These are phyloP conservation scores for Nasonia longicornis DNA, from an alignment of 1,140 invertebrate genomes.

Conservation along the genomic window DNA sequence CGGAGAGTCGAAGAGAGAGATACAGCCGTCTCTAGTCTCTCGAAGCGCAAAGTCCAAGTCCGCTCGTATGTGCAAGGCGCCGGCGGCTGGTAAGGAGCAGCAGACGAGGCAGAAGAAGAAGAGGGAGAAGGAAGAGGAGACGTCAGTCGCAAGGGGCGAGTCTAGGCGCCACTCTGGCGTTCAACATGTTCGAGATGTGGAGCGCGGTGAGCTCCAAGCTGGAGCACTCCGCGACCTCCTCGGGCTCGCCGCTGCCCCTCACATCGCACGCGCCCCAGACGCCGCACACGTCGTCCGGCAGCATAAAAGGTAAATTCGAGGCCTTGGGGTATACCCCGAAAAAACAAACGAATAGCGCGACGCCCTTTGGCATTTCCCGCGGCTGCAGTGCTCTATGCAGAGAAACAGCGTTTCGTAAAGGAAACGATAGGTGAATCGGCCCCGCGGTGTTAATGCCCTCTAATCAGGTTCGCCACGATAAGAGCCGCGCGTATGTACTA, in stretches of 20 bases:
- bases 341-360: too few relatives aligned
- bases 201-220: conserved; percentile 84
- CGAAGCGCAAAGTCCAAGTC: conserved; percentile 9
- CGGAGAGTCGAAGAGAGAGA: background rate
- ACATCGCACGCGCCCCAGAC: conserved; percentile 73
- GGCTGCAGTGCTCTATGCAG: too few relatives aligned
- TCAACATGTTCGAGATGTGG: conserved; percentile 90
- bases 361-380: too few relatives aligned
- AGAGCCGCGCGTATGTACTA: background rate
- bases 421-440: conserved; percentile 32
- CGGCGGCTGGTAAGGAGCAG: background rate
- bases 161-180: conserved; percentile 66
- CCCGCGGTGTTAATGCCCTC: conserved; percentile 48
- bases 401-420: background rate
- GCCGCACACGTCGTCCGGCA: conserved; percentile 83
- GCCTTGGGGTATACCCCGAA: background rate
- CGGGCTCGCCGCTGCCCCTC: conserved; percentile 66
- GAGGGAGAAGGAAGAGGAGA: conserved; percentile 36
- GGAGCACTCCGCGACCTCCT: conserved; percentile 74
- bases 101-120: conserved; percentile 18
- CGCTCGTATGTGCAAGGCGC: conserved; percentile 38
- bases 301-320: conserved; percentile 80
- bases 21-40: background rate
- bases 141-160: conserved; percentile 45
- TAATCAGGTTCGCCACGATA: conserved; percentile 45